A percentile compares a stretch with the other conserved stretches of the same genome.
Evolutionary conservation across 2,797 vertebrate species (phyloP).

Genomic region (Tapera naevia): DNA sequence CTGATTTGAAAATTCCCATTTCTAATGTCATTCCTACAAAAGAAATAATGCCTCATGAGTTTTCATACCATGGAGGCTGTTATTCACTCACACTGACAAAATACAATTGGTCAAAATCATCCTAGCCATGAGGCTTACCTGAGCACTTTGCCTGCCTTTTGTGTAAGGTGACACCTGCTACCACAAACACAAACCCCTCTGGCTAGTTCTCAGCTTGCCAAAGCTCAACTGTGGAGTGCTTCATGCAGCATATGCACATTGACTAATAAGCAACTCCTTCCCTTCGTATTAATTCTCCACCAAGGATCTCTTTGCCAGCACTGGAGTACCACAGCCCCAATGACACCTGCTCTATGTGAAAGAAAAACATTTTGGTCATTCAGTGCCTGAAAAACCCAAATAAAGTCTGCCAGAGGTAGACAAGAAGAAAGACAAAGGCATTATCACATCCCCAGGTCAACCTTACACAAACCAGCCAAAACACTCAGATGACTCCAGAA

Average conservation of each 20-base stretch:
- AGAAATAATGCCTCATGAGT: not conserved
- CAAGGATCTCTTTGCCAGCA: not conserved
- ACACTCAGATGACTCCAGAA: not conserved
- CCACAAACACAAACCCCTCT: not conserved
- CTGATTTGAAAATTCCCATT: not conserved
- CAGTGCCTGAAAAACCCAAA: not conserved
- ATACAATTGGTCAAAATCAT: not conserved
- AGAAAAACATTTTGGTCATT: not conserved
- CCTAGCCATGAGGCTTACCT: not conserved
- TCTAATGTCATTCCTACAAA: not conserved
- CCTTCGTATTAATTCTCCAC: not conserved
- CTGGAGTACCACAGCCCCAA: rapidly evolving
- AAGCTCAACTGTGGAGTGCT: not conserved
- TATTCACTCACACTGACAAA: not conserved
- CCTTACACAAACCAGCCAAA: not conserved
- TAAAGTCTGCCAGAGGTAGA: not conserved
- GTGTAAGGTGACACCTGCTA: not conserved
- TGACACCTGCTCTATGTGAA: not conserved
- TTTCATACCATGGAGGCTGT: not conserved
- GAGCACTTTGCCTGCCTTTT: not conserved
- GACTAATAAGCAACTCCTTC: not conserved
- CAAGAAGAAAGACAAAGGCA: not conserved
- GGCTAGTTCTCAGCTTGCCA: not conserved
- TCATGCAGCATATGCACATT: not conserved
- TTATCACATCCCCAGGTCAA: not conserved